These are phyloP conservation scores for Catostomus latipinnis DNA, from an alignment of 2,797 vertebrate species.

Conservation along the genomic window DNA sequence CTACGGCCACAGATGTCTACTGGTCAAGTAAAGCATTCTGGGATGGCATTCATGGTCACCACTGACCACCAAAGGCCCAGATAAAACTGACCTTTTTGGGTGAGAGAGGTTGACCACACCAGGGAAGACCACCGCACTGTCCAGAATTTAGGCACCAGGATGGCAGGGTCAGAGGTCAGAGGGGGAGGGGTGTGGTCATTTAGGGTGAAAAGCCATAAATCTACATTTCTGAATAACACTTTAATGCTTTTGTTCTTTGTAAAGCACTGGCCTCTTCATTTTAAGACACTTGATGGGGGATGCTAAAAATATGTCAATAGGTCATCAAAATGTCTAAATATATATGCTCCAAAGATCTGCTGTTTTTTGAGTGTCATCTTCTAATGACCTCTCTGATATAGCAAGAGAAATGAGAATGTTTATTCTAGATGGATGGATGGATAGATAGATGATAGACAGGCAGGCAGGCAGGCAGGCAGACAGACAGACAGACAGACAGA, in stretches of 20 bases:
- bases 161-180: constrained; percentile 60
- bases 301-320: no score
- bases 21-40: constrained; percentile 78
- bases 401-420: no score
- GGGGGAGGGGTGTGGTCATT: constrained; percentile 39
- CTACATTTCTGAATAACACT: constrained; percentile 8
- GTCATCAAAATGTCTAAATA: not conserved
- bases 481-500: no score
- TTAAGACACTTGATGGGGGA: not conserved
- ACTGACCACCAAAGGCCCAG: constrained; percentile 57
- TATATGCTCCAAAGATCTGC: not conserved
- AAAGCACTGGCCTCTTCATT: not conserved
- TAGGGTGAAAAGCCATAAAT: constrained; percentile 24
- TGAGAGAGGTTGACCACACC: constrained; percentile 54
- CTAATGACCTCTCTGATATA: not conserved
- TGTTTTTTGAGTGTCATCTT: not conserved
- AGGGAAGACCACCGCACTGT: constrained; percentile 62
- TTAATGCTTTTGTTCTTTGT: not conserved
- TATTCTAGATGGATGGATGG: not conserved
- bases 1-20: constrained; percentile 88
- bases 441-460: not conserved
- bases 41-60: constrained; percentile 61
- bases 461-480: no score
- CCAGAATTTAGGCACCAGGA: constrained; percentile 48
- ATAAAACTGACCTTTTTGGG: constrained; percentile 67